phyloP scores from a whole-genome alignment of 64 coral and sea anemone genomes.

The Porites lutea region DNA sequence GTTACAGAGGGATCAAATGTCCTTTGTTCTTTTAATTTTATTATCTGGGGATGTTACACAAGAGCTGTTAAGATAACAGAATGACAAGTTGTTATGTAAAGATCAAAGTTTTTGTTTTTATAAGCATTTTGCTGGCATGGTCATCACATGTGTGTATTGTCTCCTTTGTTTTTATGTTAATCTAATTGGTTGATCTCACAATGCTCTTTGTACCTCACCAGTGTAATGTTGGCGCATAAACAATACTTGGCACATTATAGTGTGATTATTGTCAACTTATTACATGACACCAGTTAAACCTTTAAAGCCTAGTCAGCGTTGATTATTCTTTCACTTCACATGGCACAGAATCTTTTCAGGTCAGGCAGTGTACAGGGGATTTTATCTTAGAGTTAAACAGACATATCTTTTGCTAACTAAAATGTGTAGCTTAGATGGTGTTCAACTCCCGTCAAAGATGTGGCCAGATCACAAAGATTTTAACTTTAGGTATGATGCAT shows the following conservation, averaged over 20 bases:
- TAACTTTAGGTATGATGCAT: background rate
- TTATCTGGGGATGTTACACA: constrained; percentile 10
- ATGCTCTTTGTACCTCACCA: background rate
- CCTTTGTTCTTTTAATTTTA: constrained; percentile 37
- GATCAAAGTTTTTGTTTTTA: constrained; percentile 27
- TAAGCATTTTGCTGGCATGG: background rate
- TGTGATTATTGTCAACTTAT: background rate
- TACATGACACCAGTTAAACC: background rate
- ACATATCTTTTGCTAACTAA: background rate
- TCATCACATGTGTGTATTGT: constrained; percentile 24
- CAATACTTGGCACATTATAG: constrained; percentile 24
- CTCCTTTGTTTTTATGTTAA: background rate
- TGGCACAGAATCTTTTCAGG: background rate
- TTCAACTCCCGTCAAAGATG: constrained; percentile 11
- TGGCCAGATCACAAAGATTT: constrained; percentile 27
- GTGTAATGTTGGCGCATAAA: constrained; percentile 43
- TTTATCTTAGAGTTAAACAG: background rate
- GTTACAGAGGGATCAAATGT: constrained; percentile 11
- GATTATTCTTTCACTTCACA: background rate
- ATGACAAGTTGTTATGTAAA: constrained; percentile 1
- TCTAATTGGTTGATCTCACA: constrained; percentile 4
- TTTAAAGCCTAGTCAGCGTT: constrained; percentile 31
- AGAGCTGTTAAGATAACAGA: constrained; percentile 24
- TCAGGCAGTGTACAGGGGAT: background rate
- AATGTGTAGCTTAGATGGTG: constrained; percentile 33